These are phyloP conservation scores for Rallus limicola DNA, from an alignment of 2,113 vertebrate genomes.

Conservation along the genomic window DNA sequence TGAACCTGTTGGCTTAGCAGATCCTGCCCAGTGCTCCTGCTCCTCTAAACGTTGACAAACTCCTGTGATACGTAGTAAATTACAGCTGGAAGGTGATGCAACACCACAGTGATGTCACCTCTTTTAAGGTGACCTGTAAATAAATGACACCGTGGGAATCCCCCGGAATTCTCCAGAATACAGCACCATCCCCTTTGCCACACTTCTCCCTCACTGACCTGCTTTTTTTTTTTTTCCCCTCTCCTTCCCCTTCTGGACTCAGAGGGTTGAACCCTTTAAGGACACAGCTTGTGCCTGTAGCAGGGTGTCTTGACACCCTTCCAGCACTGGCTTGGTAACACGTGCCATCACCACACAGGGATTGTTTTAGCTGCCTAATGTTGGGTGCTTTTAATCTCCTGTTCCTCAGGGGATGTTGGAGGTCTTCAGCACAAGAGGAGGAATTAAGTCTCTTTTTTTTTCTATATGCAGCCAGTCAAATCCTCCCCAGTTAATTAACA, in stretches of 20 bases:
- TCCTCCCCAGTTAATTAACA: not conserved
- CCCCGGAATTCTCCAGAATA: constrained; percentile 19
- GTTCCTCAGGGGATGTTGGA: not conserved
- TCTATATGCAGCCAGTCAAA: not conserved
- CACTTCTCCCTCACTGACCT: not conserved
- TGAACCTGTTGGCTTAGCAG: not conserved
- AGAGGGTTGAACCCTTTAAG: not conserved
- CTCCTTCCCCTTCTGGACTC: not conserved
- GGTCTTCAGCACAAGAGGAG: not conserved
- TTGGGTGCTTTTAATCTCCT: not conserved
- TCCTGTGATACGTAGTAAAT: not conserved
- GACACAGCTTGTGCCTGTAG: not conserved
- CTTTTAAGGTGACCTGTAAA: not conserved
- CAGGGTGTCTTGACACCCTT: not conserved
- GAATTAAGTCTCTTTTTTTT: not conserved
- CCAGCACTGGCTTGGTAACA: not conserved
- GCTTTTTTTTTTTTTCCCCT: not conserved
- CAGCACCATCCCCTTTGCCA: not conserved
- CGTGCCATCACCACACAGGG: not conserved
- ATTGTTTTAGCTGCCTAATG: fast-evolving
- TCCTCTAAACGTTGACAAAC: constrained; percentile 6
- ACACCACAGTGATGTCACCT: not conserved
- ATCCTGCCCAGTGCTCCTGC: not conserved
- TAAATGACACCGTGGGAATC: constrained; percentile 17
- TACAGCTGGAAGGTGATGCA: not conserved